Evolutionary conservation across 2,113 vertebrate genomes (phyloP).

Genomic region (Agelaius phoeniceus): DNA sequence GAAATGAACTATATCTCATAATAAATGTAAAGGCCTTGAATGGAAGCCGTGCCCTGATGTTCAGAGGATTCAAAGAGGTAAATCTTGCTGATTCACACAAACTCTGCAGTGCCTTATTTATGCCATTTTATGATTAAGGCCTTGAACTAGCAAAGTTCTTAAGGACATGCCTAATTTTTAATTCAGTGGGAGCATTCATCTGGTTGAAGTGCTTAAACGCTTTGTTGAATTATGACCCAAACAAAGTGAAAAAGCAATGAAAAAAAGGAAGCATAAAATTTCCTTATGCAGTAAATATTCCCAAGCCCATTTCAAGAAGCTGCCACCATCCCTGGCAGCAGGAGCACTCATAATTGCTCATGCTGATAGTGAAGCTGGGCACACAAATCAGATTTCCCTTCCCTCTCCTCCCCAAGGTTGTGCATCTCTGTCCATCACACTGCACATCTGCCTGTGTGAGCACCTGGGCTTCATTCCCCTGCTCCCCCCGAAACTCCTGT

Average conservation of each 20-base stretch:
- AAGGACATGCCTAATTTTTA: neutral
- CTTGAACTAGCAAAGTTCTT: neutral
- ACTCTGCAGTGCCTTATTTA: neutral
- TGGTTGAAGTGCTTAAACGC: neutral
- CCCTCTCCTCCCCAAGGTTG: neutral
- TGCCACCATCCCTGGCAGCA: neutral
- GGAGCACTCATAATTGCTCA: neutral
- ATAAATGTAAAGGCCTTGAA: neutral
- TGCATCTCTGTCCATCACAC: neutral
- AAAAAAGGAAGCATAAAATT: neutral
- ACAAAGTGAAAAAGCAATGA: neutral
- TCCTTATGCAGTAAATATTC: neutral
- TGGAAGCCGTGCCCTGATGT: neutral
- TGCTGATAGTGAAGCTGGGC: neutral
- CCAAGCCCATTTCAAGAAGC: neutral
- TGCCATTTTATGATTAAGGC: neutral
- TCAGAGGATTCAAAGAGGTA: neutral
- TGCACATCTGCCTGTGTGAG: neutral
- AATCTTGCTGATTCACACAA: neutral
- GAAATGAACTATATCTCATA: neutral
- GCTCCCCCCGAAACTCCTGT: neutral
- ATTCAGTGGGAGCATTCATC: neutral
- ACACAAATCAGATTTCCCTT: neutral
- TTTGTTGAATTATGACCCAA: neutral
- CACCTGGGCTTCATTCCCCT: neutral